Base-by-base conservation (phyloP, 1,140 invertebrate species). In the Drosophila varians region DNA sequence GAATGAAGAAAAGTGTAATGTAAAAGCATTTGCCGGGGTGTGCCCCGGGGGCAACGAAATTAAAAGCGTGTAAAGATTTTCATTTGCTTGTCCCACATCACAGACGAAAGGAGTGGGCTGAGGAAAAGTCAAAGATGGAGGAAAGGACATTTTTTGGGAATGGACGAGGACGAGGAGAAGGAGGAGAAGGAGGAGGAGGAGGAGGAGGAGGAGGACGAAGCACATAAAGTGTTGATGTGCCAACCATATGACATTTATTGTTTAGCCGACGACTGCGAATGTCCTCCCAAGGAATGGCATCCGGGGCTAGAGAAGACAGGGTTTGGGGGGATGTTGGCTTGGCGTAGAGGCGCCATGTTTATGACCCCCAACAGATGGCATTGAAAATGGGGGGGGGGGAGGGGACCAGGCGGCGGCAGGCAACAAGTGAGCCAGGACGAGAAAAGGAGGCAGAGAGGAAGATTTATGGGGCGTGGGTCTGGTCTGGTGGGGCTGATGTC, bases 211-310 rank as follows among this genome's bases (percentile, higher is more conserved):
- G 36, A 12, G 1, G 11, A 23, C 53, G 51, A 49, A 73, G 62
- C 76, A 84, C 76, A 84, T 86, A 84, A 84, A 84, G 82, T 84
- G 80, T 84, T 84, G 80, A 84, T 84, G 80, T 84, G 76, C 66
- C 80, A 86, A 61, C 80, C 80, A 86, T 77, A 84, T 84, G 80
- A 84, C 80, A 86, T 84, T 84, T 84, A 86, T 84, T 84, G 80
- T 79, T 84, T 86, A 73, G 68, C 52, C 52, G 34, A 58, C 38
- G 36, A 45, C 31, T 31, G 43, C 9, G 38, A 46, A 73, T 58
- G 43, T 47, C 51, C 47, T 51, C 5, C 19, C 47, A 11, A 40
- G 47, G 46, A 6, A n/a, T 25, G 46, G 14, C 11, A 40, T 38
- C 19, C n/a, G 25, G 9, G 43, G 42, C 34, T 25, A 45, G 14